Evolutionary conservation across 2,113 vertebrate species (phyloP), one percentile per base, ranked within the genome.

Genomic region (Tor tambroides): DNA sequence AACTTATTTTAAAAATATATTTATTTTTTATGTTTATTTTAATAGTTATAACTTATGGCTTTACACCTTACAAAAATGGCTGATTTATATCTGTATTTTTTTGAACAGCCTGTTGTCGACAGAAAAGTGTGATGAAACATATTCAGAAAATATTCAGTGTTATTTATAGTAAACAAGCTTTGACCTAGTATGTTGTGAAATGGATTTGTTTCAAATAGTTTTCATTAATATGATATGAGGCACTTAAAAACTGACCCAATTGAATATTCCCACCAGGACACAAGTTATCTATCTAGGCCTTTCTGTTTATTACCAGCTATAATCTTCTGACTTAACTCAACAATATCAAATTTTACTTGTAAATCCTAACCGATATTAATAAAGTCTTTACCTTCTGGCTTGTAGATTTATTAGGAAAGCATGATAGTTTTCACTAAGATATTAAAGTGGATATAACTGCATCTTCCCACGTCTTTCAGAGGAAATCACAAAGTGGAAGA

Each of bases 401-500:
- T 74, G 4, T 74, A 41, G 19, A 72, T 12, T 72, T 72, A 43
- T 75, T 26, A 12, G 7, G 28, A 8, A 49, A 76, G 9, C 38
- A 17, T 54, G 28, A 11, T 32, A 1, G 23, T 75, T 75, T 75
- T 46, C 43, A 30, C 30, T 32, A 78, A 54, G 11, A 19, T 78
- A 21, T 21, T 78, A 10, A 54, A 51, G 14, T 75, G 6, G 10
- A 6, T 1, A 23, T 67, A 21, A 78, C 72, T 77, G 8, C 69
- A 61, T 85, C 35, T 85, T 61, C 5, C 80, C 0, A 67, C 46
- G 59, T 88, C 38, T 90, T 92, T 77, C 91, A 99, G 98, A 87
- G 98, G 98, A 89, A 98, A 95, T 92, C 96, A 98, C 71, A 97
- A 96, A 89, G 95, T 99, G 87, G 98, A 99, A 93, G 98, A 99